Conservation (phyloP, 2,888 invertebrate genomes). For the Phytoseiulus persimilis region DNA sequence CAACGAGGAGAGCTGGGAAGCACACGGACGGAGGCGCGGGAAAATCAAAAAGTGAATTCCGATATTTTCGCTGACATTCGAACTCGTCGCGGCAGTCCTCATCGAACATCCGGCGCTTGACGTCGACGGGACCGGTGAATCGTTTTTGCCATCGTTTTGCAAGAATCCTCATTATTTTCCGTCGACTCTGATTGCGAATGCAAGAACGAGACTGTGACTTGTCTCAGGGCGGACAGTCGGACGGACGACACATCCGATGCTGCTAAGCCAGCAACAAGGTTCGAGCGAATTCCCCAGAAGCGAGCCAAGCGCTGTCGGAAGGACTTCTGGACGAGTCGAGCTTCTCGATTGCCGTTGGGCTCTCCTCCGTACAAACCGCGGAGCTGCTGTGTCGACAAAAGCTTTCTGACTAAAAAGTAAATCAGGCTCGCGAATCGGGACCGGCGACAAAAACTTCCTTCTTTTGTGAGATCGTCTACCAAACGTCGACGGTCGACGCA, state of each 20-base stretch:
- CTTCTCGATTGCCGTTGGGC: neutral
- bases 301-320: neutral
- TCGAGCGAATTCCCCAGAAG: neutral
- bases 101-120: neutral
- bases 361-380: neutral
- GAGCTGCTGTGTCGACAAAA: neutral
- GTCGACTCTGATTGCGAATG: neutral
- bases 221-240: neutral
- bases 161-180: neutral
- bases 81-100: neutral
- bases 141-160: neutral
- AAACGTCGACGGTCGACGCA: neutral
- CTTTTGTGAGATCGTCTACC: neutral
- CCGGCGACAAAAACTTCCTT: neutral
- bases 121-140: neutral
- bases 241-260: neutral
- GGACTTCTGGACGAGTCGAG: neutral
- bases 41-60: neutral
- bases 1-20: neutral
- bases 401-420: neutral
- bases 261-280: neutral
- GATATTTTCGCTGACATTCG: neutral
- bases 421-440: neutral
- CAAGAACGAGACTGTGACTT: neutral
- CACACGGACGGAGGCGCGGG: neutral